Evolutionary conservation across 1,140 invertebrate genomes (phyloP).

Genomic region (Drosophila subobscura): DNA sequence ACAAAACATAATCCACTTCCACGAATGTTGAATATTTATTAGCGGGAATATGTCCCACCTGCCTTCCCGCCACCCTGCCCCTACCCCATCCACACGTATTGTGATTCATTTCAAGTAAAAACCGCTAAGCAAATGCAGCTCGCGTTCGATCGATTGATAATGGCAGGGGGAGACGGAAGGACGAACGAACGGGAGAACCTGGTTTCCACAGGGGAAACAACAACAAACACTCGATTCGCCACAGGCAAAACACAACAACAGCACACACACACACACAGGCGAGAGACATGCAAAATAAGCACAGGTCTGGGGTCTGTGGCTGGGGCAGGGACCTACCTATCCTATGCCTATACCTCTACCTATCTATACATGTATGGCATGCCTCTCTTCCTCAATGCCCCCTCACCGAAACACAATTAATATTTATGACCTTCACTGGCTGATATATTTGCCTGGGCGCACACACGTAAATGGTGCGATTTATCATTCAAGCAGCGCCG

Average conservation of each 20-base stretch:
- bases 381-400: neutral
- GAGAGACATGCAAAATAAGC: constrained; percentile 40
- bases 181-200: constrained; percentile 30
- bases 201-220: constrained; percentile 60
- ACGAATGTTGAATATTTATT: constrained; percentile 71
- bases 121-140: constrained; percentile 78
- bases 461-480: constrained; percentile 78
- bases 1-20: constrained; percentile 52
- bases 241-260: neutral
- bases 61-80: neutral
- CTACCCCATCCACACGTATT: constrained; percentile 1
- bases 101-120: constrained; percentile 25
- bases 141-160: constrained; percentile 81
- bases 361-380: neutral
- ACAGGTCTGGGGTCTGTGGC: constrained; percentile 12
- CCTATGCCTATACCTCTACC: neutral
- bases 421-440: constrained; percentile 79
- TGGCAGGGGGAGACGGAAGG: constrained; percentile 60
- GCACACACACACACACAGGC: constrained; percentile 7
- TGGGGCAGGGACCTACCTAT: constrained; percentile 1
- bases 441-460: constrained; percentile 80
- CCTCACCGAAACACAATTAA: constrained; percentile 69
- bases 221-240: constrained; percentile 31
- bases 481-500: constrained; percentile 58
- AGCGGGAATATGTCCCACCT: constrained; percentile 56